A percentile compares a stretch with the other conserved stretches of the same genome.
Conservation (phyloP, 2,113 vertebrate genomes). For the Stomatorhinus ivindoensis region DNA sequence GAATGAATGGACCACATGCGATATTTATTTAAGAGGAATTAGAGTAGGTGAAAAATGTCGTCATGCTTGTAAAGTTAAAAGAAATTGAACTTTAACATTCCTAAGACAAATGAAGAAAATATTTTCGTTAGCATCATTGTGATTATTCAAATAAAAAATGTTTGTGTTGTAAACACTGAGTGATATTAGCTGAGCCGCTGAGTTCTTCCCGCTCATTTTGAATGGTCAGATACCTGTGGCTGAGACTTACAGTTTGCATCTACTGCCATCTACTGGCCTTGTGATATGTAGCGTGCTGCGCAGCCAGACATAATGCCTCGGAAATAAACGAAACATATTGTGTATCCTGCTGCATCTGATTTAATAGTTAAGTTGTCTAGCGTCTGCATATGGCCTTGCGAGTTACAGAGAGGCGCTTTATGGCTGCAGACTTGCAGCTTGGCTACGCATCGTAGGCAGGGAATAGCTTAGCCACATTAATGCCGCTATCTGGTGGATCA, state of each 20-base stretch:
- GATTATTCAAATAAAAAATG: background rate
- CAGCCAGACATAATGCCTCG: background rate
- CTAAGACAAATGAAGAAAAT: background rate
- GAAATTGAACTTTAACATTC: background rate
- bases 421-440: background rate
- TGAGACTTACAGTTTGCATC: background rate
- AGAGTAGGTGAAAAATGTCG: background rate
- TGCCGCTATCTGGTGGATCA: background rate
- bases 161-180: background rate
- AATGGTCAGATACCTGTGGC: background rate
- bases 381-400: background rate
- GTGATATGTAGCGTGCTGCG: background rate
- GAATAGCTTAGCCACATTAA: background rate
- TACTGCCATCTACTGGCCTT: slow-evolving; percentile 14
- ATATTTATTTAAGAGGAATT: background rate
- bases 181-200: background rate
- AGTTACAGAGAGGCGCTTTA: background rate
- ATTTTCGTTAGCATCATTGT: background rate
- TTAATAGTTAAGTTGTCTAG: slow-evolving; percentile 15
- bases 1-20: background rate
- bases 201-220: background rate
- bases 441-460: background rate
- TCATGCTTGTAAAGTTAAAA: background rate
- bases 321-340: background rate
- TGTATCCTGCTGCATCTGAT: background rate